phyloP scores from a whole-genome alignment of 1,140 invertebrate genomes.

The Drosophila mauritiana region DNA sequence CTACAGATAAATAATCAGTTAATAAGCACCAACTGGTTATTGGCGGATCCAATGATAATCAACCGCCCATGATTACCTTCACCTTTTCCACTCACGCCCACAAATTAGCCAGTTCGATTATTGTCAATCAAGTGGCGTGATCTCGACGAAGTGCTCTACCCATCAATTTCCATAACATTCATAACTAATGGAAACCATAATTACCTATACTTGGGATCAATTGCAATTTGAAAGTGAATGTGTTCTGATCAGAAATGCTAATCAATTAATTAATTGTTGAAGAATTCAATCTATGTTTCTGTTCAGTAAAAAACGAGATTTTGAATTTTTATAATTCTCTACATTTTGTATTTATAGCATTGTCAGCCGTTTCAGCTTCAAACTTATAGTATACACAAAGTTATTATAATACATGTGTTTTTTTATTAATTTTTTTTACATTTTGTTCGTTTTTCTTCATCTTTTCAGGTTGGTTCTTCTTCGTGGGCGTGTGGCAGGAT shows the following conservation, averaged over 20 bases:
- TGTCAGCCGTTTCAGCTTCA: slow-evolving; percentile 71
- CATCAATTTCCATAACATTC: slow-evolving; percentile 47
- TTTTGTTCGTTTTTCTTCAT: slow-evolving; percentile 44
- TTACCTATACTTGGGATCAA: slow-evolving; percentile 16
- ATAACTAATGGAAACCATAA: slow-evolving; percentile 21
- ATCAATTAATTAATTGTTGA: no score
- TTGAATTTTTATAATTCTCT: slow-evolving; percentile 78
- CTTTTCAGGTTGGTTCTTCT: slow-evolving; percentile 47
- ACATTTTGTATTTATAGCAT: slow-evolving; percentile 81
- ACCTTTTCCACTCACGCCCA: slow-evolving; percentile 47
- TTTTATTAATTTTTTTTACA: slow-evolving; percentile 48
- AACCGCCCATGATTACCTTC: slow-evolving; percentile 40
- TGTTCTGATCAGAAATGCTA: not conserved
- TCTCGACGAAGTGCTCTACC: slow-evolving; percentile 8
- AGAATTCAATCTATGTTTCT: not conserved
- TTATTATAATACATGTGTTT: slow-evolving; percentile 72
- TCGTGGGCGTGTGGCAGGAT: slow-evolving; percentile 72
- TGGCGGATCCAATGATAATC: slow-evolving; percentile 23
- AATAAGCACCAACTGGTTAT: slow-evolving; percentile 22
- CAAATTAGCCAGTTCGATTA: slow-evolving; percentile 43
- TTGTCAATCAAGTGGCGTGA: slow-evolving; percentile 36
- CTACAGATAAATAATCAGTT: slow-evolving; percentile 17
- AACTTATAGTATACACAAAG: slow-evolving; percentile 74
- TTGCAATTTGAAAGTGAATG: slow-evolving; percentile 24
- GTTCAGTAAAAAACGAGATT: not conserved